Conservation (phyloP, 2,888 invertebrate species). For the Amphipoea lucens region DNA sequence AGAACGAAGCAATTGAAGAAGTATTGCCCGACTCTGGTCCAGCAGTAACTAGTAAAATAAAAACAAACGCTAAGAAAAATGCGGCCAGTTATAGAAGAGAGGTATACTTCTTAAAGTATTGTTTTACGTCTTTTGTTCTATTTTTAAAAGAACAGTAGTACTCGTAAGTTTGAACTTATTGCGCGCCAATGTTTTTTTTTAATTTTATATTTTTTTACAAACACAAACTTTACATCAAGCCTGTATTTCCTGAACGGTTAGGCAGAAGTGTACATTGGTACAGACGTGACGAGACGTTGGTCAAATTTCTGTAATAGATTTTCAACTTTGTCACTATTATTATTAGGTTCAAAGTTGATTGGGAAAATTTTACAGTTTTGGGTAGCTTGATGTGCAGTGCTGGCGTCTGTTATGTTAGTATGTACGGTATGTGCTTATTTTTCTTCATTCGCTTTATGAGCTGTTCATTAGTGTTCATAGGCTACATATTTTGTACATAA, state of each 20-base stretch:
- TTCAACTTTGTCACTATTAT: no score
- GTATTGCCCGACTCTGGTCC: conserved; percentile 44
- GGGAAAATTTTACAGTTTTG: no score
- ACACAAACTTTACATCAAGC: fast-evolving
- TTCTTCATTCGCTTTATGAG: neutral
- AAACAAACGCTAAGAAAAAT: conserved; percentile 55
- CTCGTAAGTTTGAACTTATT: neutral
- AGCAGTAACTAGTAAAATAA: conserved; percentile 22
- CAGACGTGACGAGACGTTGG: no score
- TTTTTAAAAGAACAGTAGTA: conserved; percentile 7
- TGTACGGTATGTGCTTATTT: neutral
- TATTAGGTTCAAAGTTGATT: no score
- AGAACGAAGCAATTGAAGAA: conserved; percentile 51
- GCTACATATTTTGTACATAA: neutral
- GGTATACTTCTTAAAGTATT: conserved; percentile 29
- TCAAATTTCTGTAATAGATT: no score
- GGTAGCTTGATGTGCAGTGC: no score
- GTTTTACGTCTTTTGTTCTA: conserved; percentile 8
- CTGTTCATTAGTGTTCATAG: no score
- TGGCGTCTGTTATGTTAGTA: no score
- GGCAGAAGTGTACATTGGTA: neutral
- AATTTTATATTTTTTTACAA: neutral
- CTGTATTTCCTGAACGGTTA: neutral
- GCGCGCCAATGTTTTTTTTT: neutral
- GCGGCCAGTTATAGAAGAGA: conserved; percentile 51